Evolutionary conservation across 2,113 vertebrate genomes (phyloP).

Genomic region (Lepus europaeus): DNA sequence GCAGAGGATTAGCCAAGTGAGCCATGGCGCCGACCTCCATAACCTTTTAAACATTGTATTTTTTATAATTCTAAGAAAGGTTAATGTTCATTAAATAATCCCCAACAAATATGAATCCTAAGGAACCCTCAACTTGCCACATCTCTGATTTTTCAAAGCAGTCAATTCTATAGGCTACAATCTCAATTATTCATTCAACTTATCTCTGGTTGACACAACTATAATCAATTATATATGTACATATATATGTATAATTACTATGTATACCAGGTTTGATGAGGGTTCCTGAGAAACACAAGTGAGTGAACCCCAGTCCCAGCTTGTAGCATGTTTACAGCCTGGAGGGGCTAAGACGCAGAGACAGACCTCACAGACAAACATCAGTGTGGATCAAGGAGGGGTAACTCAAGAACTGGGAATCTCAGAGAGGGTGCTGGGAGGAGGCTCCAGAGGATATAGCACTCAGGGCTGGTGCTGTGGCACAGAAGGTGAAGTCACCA

Average conservation of each 20-base stretch:
- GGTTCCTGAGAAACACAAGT: neutral
- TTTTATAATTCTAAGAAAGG: neutral
- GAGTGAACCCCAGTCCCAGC: neutral
- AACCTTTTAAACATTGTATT: neutral
- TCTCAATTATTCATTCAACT: neutral
- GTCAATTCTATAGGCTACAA: neutral
- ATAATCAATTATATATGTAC: no score
- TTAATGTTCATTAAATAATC: neutral
- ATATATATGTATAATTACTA: neutral
- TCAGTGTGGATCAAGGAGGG: neutral
- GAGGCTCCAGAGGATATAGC: neutral
- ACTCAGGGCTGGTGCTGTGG: no score
- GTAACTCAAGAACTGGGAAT: neutral
- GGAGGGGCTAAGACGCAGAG: neutral
- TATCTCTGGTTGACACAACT: neutral
- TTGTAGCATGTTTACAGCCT: neutral
- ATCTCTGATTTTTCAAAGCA: conserved; percentile 20
- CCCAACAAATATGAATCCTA: neutral
- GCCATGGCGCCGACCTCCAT: neutral
- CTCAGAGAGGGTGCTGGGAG: neutral
- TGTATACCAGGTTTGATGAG: neutral
- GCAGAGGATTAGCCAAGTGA: no score
- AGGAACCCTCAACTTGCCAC: neutral
- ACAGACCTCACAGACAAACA: neutral
- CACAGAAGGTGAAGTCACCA: no score